Conservation (phyloP, 2,888 invertebrate species). For the Horisme vitalbata region DNA sequence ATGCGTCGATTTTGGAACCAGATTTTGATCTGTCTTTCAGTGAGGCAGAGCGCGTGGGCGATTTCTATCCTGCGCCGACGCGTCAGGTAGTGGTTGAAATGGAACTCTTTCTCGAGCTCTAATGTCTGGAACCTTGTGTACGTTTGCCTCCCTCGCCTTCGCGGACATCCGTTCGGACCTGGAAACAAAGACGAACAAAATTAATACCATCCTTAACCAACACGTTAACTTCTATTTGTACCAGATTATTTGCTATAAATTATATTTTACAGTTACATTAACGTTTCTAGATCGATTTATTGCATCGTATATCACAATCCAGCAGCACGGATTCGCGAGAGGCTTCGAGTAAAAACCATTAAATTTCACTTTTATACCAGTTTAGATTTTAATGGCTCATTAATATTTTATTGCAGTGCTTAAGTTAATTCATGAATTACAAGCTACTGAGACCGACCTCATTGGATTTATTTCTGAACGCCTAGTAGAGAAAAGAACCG, state of each 20-base stretch:
- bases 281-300: slow-evolving; percentile 65
- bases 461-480: slow-evolving; percentile 59
- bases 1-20: slow-evolving; percentile 98
- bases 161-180: slow-evolving; percentile 98
- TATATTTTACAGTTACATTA: slow-evolving; percentile 51
- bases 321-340: slow-evolving; percentile 62
- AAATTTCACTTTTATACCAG: slow-evolving; percentile 81
- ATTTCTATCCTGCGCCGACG: slow-evolving; percentile 98
- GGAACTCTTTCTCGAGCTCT: slow-evolving; percentile 99
- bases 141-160: slow-evolving; percentile 97
- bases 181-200: slow-evolving; percentile 70
- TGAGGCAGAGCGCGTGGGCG: slow-evolving; percentile 96
- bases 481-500: slow-evolving; percentile 30
- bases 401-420: slow-evolving; percentile 76
- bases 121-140: slow-evolving; percentile 99
- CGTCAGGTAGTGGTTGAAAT: slow-evolving; percentile 98
- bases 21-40: slow-evolving; percentile 98
- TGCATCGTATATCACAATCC: slow-evolving; percentile 66
- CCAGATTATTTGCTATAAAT: slow-evolving; percentile 42
- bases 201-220: slow-evolving; percentile 24
- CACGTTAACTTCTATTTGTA: slow-evolving; percentile 35
- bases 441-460: slow-evolving; percentile 72
- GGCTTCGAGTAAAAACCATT: slow-evolving; percentile 64
- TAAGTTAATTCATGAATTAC: slow-evolving; percentile 79
- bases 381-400: slow-evolving; percentile 79